Evolutionary conservation across 1,140 invertebrate genomes (phyloP).

Genomic region (Zaprionus taronus): DNA sequence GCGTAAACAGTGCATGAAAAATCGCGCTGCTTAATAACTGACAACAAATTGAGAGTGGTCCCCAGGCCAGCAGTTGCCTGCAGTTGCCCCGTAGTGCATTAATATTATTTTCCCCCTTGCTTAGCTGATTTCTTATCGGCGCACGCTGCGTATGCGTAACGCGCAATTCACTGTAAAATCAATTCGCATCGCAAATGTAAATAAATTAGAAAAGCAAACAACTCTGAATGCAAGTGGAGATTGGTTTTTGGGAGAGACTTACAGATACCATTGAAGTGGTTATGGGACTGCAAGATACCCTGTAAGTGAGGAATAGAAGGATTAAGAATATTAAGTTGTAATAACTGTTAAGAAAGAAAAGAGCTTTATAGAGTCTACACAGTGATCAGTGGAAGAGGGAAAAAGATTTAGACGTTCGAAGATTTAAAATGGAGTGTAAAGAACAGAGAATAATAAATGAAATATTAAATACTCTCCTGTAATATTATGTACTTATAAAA

Average conservation of each 20-base stretch:
- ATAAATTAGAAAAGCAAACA: conserved; percentile 60
- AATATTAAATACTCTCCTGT: no score
- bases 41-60: conserved; percentile 62
- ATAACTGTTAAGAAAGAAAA: no score
- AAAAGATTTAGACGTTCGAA: no score
- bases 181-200: conserved; percentile 58
- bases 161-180: conserved; percentile 59
- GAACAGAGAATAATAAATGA: no score
- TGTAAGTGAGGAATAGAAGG: not conserved
- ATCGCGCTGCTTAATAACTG: conserved; percentile 73
- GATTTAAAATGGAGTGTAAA: no score
- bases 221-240: conserved; percentile 11
- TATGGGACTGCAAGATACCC: not conserved
- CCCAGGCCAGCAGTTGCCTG: not conserved
- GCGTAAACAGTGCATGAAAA: conserved; percentile 56
- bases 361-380: no score
- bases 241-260: not conserved
- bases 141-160: conserved; percentile 69
- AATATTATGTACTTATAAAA: no score
- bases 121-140: conserved; percentile 74
- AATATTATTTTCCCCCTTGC: not conserved
- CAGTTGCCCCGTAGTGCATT: not conserved
- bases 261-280: not conserved
- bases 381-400: no score
- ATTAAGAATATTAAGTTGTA: no score